Conservation (phyloP, 2,113 vertebrate species). For the Tetrao urogallus region DNA sequence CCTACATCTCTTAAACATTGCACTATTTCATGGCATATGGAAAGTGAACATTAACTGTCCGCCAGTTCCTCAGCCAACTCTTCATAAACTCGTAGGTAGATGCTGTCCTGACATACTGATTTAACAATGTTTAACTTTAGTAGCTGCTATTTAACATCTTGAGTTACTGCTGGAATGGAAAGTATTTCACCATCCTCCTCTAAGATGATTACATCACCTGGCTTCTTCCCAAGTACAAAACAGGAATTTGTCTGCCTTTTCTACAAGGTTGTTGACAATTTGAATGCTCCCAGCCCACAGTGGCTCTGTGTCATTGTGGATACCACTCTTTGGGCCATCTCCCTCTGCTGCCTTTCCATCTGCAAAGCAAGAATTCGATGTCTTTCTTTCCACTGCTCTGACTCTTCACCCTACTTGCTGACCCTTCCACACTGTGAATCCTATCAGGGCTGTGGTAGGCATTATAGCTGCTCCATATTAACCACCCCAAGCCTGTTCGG, state of each 20-base stretch:
- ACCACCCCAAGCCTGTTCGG: slow-evolving; percentile 40
- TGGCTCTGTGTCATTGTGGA: slow-evolving; percentile 17
- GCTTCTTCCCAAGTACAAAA: slow-evolving; percentile 63
- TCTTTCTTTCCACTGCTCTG: slow-evolving; percentile 64
- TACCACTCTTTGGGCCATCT: slow-evolving; percentile 32
- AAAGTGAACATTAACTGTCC: not conserved
- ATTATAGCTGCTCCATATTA: slow-evolving; percentile 45
- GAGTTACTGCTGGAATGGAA: slow-evolving; percentile 68
- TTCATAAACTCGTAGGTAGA: not conserved
- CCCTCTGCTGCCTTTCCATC: slow-evolving; percentile 49
- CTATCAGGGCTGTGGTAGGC: slow-evolving; percentile 59
- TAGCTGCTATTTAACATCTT: slow-evolving; percentile 55
- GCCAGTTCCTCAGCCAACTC: not conserved
- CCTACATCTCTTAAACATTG: not conserved
- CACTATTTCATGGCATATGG: fast-evolving
- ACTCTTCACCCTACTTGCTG: slow-evolving; percentile 69
- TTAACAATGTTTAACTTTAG: slow-evolving; percentile 21
- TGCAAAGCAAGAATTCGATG: slow-evolving; percentile 73
- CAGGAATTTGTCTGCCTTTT: slow-evolving; percentile 69
- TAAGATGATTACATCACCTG: slow-evolving; percentile 65
- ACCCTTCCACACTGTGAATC: slow-evolving; percentile 75
- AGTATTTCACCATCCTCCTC: slow-evolving; percentile 58
- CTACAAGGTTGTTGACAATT: slow-evolving; percentile 56
- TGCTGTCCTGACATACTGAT: not conserved
- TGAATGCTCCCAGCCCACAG: slow-evolving; percentile 36